Evolutionary conservation across 1,140 invertebrate species (phyloP), one percentile per base, ranked within the genome.

Genomic region (Cotesia typhae): DNA sequence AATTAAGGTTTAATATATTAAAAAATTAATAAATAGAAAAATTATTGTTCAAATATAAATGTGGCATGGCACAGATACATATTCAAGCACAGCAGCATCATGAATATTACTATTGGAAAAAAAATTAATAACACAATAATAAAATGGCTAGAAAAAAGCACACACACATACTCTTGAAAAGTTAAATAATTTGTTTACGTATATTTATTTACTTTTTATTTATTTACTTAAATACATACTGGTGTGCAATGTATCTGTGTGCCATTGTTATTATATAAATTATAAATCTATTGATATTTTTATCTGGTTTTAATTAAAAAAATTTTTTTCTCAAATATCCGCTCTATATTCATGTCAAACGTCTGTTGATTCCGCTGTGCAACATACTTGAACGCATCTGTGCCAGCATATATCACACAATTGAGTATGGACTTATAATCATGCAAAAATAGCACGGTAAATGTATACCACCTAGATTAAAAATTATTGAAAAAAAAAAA

Each of bases 21-120:
- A 12, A 7, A 67, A 10, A 68, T 57, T 28, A 60, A 51, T 35
- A 38, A 67, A 35, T 63, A 17, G 41, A 60, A 73, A 69, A 51
- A 72, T 66, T 76, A 72, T 72, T 74, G 35, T 67, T 74, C 71
- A 77, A 67, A 74, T 74, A 73, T 75, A 69, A 74, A 71, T 66
- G 67, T 80, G 76, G 82, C 80, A 83, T 83, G 82, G 81, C 82
- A 83, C 82, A 83, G 81, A 83, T 82, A 83, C 81, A 83, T 81
- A 80, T 77, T 82, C 74, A 78, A 82, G 81, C 81, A 82, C 80
- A 79, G 77, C 71, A 61, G 74, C 51, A 67, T 53, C 14, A 51
- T 51, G 53, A 7, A 66, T 4, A 38, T 38, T 52, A 20, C 36
- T 5, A 28, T 51, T 41, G 20, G 3, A 14, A 52, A 51, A 51